phyloP scores from a whole-genome alignment of 2,113 vertebrate species.

The Archocentrus centrarchus region DNA sequence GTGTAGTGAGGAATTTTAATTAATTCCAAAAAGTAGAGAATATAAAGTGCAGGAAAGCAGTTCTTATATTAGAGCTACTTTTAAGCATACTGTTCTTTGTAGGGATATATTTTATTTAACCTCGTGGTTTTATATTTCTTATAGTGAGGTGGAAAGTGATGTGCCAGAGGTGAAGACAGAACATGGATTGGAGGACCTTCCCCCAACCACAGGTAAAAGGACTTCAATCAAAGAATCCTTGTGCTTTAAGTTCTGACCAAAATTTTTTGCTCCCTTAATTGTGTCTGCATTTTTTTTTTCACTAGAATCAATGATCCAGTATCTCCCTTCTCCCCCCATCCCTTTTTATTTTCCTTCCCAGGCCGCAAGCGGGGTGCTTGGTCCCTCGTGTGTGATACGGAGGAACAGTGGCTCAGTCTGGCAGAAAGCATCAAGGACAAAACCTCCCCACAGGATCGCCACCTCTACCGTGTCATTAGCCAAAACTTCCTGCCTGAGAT shows the following conservation, averaged over 20 bases:
- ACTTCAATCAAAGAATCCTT: not conserved
- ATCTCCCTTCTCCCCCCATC: not conserved
- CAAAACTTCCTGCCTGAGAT: slow-evolving; percentile 98
- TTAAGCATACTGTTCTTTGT: not conserved
- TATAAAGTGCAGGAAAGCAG: not conserved
- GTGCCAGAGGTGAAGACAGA: slow-evolving; percentile 57
- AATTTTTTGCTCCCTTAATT: not conserved
- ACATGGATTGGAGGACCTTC: slow-evolving; percentile 49
- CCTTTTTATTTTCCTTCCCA: slow-evolving; percentile 27
- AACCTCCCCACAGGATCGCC: slow-evolving; percentile 89
- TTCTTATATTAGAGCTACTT: not conserved
- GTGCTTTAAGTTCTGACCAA: not conserved
- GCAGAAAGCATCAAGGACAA: slow-evolving; percentile 95
- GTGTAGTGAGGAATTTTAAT: not conserved
- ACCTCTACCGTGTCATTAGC: slow-evolving; percentile 94
- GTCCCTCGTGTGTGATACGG: slow-evolving; percentile 95
- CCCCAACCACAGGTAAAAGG: slow-evolving; percentile 47
- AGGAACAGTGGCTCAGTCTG: slow-evolving; percentile 93
- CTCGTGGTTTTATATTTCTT: slow-evolving; percentile 5
- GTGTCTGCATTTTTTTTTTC: not conserved
- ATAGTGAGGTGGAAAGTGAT: slow-evolving; percentile 73
- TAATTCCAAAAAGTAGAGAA: not conserved
- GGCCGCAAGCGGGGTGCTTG: slow-evolving; percentile 84
- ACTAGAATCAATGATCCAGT: not conserved
- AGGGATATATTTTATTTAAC: not conserved